These are phyloP conservation scores for Steromphala cineraria DNA, from an alignment of 2,888 invertebrate genomes.

Conservation along the genomic window DNA sequence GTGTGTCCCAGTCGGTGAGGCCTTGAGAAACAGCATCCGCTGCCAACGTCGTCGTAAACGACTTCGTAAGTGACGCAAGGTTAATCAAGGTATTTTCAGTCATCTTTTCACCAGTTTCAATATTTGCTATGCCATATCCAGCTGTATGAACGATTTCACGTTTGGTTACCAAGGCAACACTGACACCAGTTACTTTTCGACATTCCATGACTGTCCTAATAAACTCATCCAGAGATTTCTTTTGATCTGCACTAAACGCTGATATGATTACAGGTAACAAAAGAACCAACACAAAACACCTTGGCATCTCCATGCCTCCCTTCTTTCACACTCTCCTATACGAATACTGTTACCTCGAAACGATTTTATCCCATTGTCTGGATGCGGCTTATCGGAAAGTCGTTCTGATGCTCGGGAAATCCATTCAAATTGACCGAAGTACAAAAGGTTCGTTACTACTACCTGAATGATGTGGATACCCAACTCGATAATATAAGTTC, in stretches of 20 bases:
- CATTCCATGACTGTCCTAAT: not conserved
- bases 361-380: not conserved
- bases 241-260: not conserved
- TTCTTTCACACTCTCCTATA: too few relatives aligned
- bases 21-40: conserved; percentile 23
- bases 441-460: too few relatives aligned
- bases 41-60: conserved; percentile 25
- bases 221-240: conserved; percentile 4
- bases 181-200: not conserved
- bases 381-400: not conserved
- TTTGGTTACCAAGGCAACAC: not conserved
- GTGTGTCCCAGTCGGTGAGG: conserved; percentile 19
- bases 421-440: not conserved
- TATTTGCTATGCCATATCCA: not conserved
- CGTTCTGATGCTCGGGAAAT: not conserved
- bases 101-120: not conserved
- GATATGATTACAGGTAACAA: not conserved
- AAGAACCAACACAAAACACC: not conserved
- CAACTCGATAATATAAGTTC: too few relatives aligned
- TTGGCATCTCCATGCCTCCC: too few relatives aligned
- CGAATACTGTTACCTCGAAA: too few relatives aligned
- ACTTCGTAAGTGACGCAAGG: conserved; percentile 19
- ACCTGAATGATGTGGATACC: too few relatives aligned
- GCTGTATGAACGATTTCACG: not conserved
- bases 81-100: conserved; percentile 14